Evolutionary conservation across 2,888 invertebrate genomes (phyloP).

Genomic region (Andricus curvator): DNA sequence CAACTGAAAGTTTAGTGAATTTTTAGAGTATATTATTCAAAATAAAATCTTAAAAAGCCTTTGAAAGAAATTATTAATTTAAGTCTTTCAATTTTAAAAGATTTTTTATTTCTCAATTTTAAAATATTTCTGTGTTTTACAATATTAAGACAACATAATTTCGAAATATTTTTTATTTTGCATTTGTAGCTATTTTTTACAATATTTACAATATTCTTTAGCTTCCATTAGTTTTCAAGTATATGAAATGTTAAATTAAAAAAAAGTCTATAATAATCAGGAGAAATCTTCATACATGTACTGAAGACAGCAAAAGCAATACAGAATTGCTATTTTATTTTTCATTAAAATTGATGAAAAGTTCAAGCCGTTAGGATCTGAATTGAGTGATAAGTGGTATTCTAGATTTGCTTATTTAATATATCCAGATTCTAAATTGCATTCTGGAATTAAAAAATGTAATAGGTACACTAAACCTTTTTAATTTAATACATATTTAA

Average conservation of each 20-base stretch:
- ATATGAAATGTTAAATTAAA: neutral
- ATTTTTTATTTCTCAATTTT: too few species aligned
- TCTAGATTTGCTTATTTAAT: neutral
- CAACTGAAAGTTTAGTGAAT: neutral
- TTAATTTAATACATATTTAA: neutral
- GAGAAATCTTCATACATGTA: neutral
- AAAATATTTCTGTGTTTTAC: too few species aligned
- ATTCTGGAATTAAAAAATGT: neutral
- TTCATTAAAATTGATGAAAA: neutral
- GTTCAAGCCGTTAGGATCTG: too few species aligned
- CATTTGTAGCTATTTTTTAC: neutral
- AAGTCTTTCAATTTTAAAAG: too few species aligned
- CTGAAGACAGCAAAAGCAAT: neutral
- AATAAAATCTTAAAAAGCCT: too few species aligned
- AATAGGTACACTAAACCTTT: neutral
- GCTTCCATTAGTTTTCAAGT: neutral
- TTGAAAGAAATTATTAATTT: too few species aligned
- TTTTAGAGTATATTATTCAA: neutral
- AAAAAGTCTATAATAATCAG: neutral
- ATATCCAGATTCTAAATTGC: neutral
- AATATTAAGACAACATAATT: too few species aligned
- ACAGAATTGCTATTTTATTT: neutral
- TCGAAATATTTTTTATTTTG: neutral
- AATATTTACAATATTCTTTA: too few species aligned
- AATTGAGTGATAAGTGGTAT: constrained; percentile 19